phyloP scores from a whole-genome alignment of 2,888 invertebrate species.

The Chalcis sispes region DNA sequence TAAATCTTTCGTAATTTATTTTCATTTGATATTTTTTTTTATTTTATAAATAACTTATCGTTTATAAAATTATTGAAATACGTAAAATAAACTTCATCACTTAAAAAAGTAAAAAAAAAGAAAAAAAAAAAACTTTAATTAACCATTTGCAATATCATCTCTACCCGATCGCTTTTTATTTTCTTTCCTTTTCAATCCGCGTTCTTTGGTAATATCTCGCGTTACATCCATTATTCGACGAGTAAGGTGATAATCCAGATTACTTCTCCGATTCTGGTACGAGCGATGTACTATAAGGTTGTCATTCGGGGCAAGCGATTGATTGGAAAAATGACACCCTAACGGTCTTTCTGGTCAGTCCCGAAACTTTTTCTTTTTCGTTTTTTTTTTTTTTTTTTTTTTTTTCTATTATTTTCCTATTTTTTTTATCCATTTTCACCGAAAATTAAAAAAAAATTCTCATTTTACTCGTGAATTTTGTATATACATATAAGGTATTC shows the following conservation, averaged over 20 bases:
- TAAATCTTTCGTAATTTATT: no score
- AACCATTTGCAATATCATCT: neutral
- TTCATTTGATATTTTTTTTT: no score
- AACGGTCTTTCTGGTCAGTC: constrained; percentile 20
- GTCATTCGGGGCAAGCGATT: constrained; percentile 56
- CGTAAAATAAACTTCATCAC: no score
- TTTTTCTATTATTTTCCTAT: neutral
- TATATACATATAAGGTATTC: no score
- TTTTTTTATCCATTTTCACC: no score
- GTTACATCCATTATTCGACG: constrained; percentile 56
- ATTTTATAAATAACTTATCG: no score
- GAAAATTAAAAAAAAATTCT: no score
- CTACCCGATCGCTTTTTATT: neutral
- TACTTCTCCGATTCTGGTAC: constrained; percentile 59
- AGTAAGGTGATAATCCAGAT: constrained; percentile 60
- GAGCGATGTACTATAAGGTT: constrained; percentile 25
- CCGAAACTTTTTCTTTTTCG: constrained; percentile 4
- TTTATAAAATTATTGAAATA: no score
- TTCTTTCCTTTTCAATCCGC: no score
- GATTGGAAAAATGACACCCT: constrained; percentile 70
- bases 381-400: constrained; percentile 13
- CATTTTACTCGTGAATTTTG: no score
- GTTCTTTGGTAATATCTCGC: constrained; percentile 39
- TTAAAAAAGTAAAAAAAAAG: no score
- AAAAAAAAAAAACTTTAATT: neutral